Conservation (phyloP, 2,888 invertebrate species). For the Aleiodes testaceus region DNA sequence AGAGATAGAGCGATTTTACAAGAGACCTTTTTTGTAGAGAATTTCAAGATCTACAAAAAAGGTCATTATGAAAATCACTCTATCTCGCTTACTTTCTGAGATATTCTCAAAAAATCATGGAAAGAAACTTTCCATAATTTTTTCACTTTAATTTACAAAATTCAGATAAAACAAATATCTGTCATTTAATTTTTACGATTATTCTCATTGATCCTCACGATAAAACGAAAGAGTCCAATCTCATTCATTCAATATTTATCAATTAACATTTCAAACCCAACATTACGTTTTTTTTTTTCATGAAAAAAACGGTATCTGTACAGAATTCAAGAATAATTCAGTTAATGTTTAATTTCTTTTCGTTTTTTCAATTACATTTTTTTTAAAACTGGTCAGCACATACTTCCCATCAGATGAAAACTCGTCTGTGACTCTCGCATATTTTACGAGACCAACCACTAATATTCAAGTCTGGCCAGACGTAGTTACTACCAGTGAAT, state of each 20-base stretch:
- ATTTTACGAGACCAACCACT: slow-evolving; percentile 33
- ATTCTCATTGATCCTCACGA: too few species aligned
- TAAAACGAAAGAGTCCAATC: too few species aligned
- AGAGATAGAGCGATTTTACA: too few species aligned
- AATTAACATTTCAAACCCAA: slow-evolving; percentile 4
- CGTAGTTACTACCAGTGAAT: background rate
- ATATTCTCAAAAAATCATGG: too few species aligned
- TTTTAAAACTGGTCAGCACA: slow-evolving; percentile 10
- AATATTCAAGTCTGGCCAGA: slow-evolving; percentile 39
- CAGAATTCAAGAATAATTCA: background rate
- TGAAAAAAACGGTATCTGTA: slow-evolving; percentile 5
- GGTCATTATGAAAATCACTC: too few species aligned
- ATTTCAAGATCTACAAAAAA: too few species aligned
- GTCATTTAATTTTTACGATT: too few species aligned
- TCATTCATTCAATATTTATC: background rate
- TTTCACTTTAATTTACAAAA: too few species aligned
- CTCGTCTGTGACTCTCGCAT: slow-evolving; percentile 35
- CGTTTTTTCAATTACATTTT: background rate
- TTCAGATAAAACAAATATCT: too few species aligned
- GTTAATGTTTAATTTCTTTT: background rate
- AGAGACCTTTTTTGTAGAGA: too few species aligned
- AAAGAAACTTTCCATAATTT: too few species aligned
- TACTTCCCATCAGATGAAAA: slow-evolving; percentile 18
- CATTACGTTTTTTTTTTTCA: slow-evolving; percentile 9
- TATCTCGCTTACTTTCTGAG: too few species aligned